phyloP scores from a whole-genome alignment of 2,797 vertebrate species.

The Ctenopoma multispine region DNA sequence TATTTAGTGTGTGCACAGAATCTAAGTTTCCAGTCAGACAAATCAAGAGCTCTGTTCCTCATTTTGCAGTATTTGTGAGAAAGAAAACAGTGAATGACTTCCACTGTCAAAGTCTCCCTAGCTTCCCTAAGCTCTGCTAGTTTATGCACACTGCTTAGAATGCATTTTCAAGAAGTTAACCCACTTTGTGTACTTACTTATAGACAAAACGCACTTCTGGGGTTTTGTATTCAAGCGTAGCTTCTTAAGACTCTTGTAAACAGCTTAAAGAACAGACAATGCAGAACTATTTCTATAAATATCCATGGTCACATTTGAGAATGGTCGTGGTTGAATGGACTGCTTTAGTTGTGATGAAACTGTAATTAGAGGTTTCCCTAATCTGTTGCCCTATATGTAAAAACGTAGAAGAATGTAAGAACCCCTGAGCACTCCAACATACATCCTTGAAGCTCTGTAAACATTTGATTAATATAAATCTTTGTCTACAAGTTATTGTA shows the following conservation, averaged over 20 bases:
- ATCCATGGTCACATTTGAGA: conserved; percentile 45
- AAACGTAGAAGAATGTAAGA: too few species aligned
- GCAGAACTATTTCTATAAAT: conserved; percentile 42
- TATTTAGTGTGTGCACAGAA: conserved; percentile 1
- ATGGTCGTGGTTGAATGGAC: conserved; percentile 25
- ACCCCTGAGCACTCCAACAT: conserved; percentile 15
- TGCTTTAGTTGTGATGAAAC: conserved; percentile 28
- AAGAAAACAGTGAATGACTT: conserved; percentile 61
- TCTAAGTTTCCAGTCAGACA: conserved; percentile 27
- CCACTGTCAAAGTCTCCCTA: conserved; percentile 50
- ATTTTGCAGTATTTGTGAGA: conserved; percentile 38
- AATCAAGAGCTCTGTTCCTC: conserved; percentile 28
- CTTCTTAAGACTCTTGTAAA: conserved; percentile 33
- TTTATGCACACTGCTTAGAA: conserved; percentile 61
- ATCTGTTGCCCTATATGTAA: not conserved
- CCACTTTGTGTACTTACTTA: conserved; percentile 62
- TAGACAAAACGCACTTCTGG: conserved; percentile 63
- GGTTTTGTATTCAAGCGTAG: conserved; percentile 42
- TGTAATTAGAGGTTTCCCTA: conserved; percentile 13
- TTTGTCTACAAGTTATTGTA: conserved; percentile 6
- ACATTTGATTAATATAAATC: conserved; percentile 20
- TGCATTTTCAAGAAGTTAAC: conserved; percentile 70
- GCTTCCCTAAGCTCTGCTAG: conserved; percentile 60
- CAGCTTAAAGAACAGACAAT: conserved; percentile 52
- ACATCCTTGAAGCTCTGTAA: conserved; percentile 1